Base-by-base conservation (phyloP, 1,140 invertebrate genomes). In the Leptinotarsa defecta region DNA sequence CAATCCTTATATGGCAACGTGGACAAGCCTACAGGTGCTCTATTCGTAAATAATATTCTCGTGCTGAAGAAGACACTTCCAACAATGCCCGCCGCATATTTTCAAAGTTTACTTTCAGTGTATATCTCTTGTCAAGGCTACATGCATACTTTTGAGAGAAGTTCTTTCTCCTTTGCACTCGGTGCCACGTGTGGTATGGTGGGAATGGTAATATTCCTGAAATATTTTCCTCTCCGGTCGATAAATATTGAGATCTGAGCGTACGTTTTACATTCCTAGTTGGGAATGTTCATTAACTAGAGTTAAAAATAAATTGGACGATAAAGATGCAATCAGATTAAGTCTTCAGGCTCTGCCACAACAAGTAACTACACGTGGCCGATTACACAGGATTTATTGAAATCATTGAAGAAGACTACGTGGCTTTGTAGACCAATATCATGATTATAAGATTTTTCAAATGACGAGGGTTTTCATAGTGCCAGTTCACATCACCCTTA, bases 1-100 rank as follows among this genome's bases (percentile, higher is more conserved):
- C 3, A 24, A 68, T 68, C 65, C 65, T 68, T 68, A 68, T 68
- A 68, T 13, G 65, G 65, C 20, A 57, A n/a, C 4, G 65, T 43
- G 65, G 19, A 68, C 20, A 34, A 8, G 65, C 17, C 11, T 68
- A 68, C 69, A 71, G 49, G 69, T 71, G 69, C 69, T 5, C 48
- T 49, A 57, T 57, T 48, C n/a, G 48, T 71, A 71, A 71, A 71
- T 71, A 71, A 71, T 71, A 71, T 71, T 71, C 69, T 71, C 69
- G 69, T 71, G 69, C 69, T 71, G 69, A 71, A 71, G 69, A 71
- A 48, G 69, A 57, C 69, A 49, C 69, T 71, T 71, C 69, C 69
- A 71, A 70, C 68, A 70, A 71, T 71, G 69, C 69, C 24, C 69
- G 48, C 24, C 22, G 69, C 69, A 71, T 71, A 71, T 71, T 71